A percentile compares a stretch with the other conserved stretches of the same genome.
Evolutionary conservation across 2,113 vertebrate genomes (phyloP).

Genomic region (Pantherophis guttatus): DNA sequence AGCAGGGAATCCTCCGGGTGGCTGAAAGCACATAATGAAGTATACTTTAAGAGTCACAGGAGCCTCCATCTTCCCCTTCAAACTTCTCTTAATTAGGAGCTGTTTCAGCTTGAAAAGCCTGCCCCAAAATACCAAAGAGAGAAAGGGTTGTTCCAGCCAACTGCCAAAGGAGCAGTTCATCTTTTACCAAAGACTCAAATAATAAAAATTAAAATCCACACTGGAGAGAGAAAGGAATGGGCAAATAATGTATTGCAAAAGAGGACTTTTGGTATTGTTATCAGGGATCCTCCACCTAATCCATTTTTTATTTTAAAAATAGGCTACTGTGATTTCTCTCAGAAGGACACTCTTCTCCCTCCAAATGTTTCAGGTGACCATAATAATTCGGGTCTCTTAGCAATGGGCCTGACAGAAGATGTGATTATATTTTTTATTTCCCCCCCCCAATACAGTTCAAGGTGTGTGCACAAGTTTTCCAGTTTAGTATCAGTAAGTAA

Average conservation of each 20-base stretch:
- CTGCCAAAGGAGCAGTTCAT: constrained; percentile 17
- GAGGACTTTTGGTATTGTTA: neutral
- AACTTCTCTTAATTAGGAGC: constrained; percentile 62
- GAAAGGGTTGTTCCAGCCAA: neutral
- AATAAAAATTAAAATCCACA: neutral
- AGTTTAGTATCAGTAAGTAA: neutral
- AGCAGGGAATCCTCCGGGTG: constrained; percentile 59
- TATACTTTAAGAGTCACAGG: constrained; percentile 60
- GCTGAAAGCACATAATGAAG: constrained; percentile 60
- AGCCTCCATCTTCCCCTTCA: constrained; percentile 42
- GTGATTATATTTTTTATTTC: neutral
- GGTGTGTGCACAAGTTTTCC: neutral
- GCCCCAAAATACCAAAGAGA: constrained; percentile 28
- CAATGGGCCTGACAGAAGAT: neutral
- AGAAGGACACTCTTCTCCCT: neutral
- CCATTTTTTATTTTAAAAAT: neutral
- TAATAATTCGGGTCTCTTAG: neutral
- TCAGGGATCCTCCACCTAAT: neutral
- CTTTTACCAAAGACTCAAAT: fast-evolving
- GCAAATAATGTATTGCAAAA: fast-evolving
- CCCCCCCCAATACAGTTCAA: neutral
- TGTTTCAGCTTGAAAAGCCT: constrained; percentile 55
- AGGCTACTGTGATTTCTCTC: neutral
- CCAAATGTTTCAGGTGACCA: neutral
- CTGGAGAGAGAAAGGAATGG: fast-evolving